phyloP scores from a whole-genome alignment of 2,888 invertebrate species.

The Drosophila tanythrix region DNA sequence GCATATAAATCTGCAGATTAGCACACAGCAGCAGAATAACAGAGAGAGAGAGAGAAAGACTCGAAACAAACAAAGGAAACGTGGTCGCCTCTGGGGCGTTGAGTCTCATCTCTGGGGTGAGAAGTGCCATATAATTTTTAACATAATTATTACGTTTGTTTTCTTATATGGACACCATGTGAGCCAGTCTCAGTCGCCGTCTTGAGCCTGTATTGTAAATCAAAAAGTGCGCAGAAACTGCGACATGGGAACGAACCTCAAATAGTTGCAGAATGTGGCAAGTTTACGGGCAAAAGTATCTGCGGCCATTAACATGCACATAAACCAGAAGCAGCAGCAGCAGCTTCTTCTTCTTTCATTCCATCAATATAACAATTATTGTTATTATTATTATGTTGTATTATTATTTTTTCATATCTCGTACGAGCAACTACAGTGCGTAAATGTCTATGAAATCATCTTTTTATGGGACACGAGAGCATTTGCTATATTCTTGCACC shows the following conservation, averaged over 20 bases:
- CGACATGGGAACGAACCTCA: slow-evolving; percentile 44
- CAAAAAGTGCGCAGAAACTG: slow-evolving; percentile 55
- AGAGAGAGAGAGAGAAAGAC: slow-evolving; percentile 19
- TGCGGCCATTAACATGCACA: slow-evolving; percentile 56
- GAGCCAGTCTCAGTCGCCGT: slow-evolving; percentile 23
- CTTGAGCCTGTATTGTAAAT: slow-evolving; percentile 44
- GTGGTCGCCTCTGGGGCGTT: slow-evolving; percentile 11
- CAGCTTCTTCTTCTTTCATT: slow-evolving; percentile 36
- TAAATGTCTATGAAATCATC: slow-evolving; percentile 82
- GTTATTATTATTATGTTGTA: slow-evolving; percentile 75
- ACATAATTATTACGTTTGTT: slow-evolving; percentile 80
- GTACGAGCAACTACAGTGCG: slow-evolving; percentile 41
- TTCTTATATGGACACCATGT: slow-evolving; percentile 49
- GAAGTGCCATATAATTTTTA: slow-evolving; percentile 80
- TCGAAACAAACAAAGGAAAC: slow-evolving; percentile 37
- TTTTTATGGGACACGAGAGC: slow-evolving; percentile 70
- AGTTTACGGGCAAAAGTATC: slow-evolving; percentile 36
- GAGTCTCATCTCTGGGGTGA: slow-evolving; percentile 56
- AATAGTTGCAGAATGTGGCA: slow-evolving; percentile 37
- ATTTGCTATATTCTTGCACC: slow-evolving; percentile 39
- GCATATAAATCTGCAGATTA: slow-evolving; percentile 84
- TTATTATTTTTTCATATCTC: slow-evolving; percentile 72
- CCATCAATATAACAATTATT: slow-evolving; percentile 74
- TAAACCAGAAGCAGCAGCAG: slow-evolving; percentile 53
- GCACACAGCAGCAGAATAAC: slow-evolving; percentile 33